phyloP scores from a whole-genome alignment of 2,797 vertebrate genomes.

The Phoxinus dragarum region DNA sequence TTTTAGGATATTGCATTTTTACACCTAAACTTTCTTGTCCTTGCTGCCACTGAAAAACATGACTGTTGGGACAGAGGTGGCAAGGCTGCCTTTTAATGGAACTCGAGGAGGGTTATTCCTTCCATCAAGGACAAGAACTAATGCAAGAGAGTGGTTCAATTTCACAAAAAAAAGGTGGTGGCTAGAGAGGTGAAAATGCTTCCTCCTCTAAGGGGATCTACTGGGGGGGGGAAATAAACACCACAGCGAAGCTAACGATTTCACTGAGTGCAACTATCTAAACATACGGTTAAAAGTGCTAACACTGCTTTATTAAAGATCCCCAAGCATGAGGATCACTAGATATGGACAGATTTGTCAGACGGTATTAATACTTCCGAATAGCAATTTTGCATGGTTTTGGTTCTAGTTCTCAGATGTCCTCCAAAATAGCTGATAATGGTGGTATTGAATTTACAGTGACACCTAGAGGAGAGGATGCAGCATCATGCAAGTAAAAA shows the following conservation, averaged over 20 bases:
- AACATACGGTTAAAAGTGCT: background rate
- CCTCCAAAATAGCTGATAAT: background rate
- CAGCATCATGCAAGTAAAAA: slow-evolving; percentile 28
- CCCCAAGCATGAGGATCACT: background rate
- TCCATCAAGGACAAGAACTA: slow-evolving; percentile 52
- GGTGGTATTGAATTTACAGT: background rate
- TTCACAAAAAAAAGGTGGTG: slow-evolving; percentile 58
- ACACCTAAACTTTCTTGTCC: slow-evolving; percentile 64
- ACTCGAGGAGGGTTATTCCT: slow-evolving; percentile 63
- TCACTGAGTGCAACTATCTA: background rate
- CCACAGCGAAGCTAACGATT: slow-evolving; percentile 30
- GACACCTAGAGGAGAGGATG: slow-evolving; percentile 2
- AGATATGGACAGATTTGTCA: background rate
- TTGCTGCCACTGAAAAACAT: slow-evolving; percentile 56
- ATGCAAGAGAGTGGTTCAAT: slow-evolving; percentile 65
- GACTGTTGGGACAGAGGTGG: slow-evolving; percentile 65
- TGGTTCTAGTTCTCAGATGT: background rate
- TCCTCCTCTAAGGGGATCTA: slow-evolving; percentile 54
- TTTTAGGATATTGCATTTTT: slow-evolving; percentile 72
- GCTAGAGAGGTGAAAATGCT: slow-evolving; percentile 61
- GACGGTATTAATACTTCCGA: background rate
- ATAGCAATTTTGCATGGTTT: background rate
- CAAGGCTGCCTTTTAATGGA: slow-evolving; percentile 71
- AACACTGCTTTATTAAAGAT: background rate
- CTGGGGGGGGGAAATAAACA: slow-evolving; percentile 8